Conservation (phyloP, 2,888 invertebrate species). For the Automeris io region DNA sequence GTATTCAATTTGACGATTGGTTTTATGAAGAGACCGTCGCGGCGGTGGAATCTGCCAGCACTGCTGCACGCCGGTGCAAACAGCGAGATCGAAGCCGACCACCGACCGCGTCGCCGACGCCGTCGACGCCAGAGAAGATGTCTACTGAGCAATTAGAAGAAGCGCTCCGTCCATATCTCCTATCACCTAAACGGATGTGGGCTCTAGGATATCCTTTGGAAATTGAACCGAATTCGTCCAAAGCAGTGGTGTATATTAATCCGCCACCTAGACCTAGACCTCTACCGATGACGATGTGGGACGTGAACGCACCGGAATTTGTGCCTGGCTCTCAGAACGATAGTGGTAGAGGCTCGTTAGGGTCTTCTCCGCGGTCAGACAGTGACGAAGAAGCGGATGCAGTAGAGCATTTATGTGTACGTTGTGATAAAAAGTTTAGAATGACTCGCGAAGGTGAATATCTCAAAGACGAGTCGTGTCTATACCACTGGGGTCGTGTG, state of each 20-base stretch:
- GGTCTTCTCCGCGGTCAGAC: conserved; percentile 74
- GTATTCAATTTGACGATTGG: conserved; percentile 66
- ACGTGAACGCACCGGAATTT: conserved; percentile 83
- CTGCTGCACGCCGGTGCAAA: conserved; percentile 59
- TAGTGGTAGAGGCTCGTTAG: conserved; percentile 74
- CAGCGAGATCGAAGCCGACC: conserved; percentile 59
- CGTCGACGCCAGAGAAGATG: conserved; percentile 68
- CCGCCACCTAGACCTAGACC: conserved; percentile 67
- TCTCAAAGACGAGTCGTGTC: conserved; percentile 84
- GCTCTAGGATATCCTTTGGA: conserved; percentile 85
- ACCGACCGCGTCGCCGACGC: conserved; percentile 65
- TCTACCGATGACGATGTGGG: conserved; percentile 61
- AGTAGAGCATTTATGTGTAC: conserved; percentile 80
- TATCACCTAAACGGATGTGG: conserved; percentile 79
- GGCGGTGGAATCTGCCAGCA: conserved; percentile 59
- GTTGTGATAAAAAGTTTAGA: conserved; percentile 84
- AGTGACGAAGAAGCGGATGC: conserved; percentile 76
- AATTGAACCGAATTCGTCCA: conserved; percentile 75
- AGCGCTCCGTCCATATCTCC: conserved; percentile 78
- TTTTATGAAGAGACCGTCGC: conserved; percentile 70
- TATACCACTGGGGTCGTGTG: conserved; percentile 94
- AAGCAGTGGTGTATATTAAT: conserved; percentile 80
- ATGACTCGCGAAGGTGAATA: conserved; percentile 84
- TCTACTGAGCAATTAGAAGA: conserved; percentile 76
- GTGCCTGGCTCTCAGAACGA: conserved; percentile 77